Evolutionary conservation across 2,888 invertebrate genomes (phyloP), one percentile per base, ranked within the genome.

Genomic region (Dione juno): DNA sequence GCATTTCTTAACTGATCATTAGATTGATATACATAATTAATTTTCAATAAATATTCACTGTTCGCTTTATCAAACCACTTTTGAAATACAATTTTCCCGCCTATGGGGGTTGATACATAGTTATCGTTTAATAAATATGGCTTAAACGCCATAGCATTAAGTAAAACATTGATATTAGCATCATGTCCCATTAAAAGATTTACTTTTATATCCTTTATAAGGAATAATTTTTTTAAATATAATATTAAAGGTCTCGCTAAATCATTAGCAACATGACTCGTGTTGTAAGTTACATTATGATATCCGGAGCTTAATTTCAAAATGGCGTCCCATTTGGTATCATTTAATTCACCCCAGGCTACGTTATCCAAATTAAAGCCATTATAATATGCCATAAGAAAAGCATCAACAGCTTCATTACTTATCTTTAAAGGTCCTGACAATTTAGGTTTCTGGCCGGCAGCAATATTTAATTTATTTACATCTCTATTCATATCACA

Each of bases 31-130:
- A 93, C 83, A 79, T 87, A 92, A 70, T 88, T 77, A 19, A 90
- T 77, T 81, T 84, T 89, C 14, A 90, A 78, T 59, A 83, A 86
- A 71, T 78, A 78, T 59, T 74, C 70, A 0, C 80, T 78, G 3
- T 73, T 73, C 6, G 71, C 67, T 13, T 57, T 67, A 72, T 89
- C 82, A 1, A 73, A 74, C 89, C 89, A 92, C 75, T 87, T 90
- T 74, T 92, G 89, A 59, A 92, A 90, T 0, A 92, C 88, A 19
- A 93, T 75, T 74, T 92, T 92, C 0, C 92, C 90, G 0, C 92
- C 89, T 0, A 87, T 78, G 0, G 92, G 92, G 0, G 81, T 80
- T 1, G 80, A 74, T 77, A 91, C 88, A 73, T 84, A 77, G 53
- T 89, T 91, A 8, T 86, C 74, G 13, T 73, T 72, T 7, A 93